phyloP scores from a whole-genome alignment of 2,797 vertebrate species.

The Tenualosa thibaudeaui region DNA sequence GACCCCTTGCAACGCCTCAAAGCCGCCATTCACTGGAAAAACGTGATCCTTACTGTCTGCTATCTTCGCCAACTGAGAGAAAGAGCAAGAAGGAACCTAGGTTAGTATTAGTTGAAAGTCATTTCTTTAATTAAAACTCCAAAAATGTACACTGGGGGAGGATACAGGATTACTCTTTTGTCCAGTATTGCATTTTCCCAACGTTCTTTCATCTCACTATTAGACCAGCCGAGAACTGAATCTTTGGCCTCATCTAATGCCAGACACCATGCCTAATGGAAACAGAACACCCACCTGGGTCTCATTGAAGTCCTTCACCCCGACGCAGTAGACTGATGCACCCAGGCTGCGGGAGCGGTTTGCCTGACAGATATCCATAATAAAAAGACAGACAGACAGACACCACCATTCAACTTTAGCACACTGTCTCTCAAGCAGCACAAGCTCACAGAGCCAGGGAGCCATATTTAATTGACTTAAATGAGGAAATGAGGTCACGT shows the following conservation, averaged over 20 bases:
- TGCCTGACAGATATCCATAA: conserved; percentile 76
- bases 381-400: conserved; percentile 17
- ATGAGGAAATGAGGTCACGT: not conserved
- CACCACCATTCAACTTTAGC: not conserved
- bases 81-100: conserved; percentile 24
- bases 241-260: not conserved
- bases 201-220: not conserved
- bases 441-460: not conserved
- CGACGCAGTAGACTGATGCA: conserved; percentile 94
- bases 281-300: conserved; percentile 83
- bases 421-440: not conserved
- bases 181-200: not conserved
- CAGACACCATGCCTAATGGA: conserved; percentile 12
- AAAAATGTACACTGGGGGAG: not conserved
- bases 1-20: conserved; percentile 92
- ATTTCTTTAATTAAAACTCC: no score
- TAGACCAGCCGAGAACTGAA: not conserved
- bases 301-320: conserved; percentile 98
- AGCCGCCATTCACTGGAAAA: conserved; percentile 95
- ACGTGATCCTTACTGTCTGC: conserved; percentile 97
- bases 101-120: not conserved
- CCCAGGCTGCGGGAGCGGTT: conserved; percentile 93
- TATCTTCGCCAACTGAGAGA: conserved; percentile 88
- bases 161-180: not conserved
- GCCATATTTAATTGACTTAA: not conserved